phyloP scores from a whole-genome alignment of 53 echinoderm and acorn worm species.

The Apostichopus leukothele region DNA sequence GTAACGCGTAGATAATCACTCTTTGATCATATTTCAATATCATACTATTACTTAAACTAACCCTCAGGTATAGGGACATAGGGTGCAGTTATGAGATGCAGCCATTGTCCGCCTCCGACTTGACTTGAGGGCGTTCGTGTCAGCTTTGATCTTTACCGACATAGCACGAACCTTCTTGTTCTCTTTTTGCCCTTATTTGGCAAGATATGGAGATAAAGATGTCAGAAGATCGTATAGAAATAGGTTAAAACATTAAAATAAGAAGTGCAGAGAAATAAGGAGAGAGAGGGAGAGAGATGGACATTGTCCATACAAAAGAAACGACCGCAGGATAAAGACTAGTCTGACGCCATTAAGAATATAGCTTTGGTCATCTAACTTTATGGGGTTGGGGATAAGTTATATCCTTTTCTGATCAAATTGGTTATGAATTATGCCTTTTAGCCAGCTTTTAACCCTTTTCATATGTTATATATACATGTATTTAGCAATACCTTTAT shows the following conservation, averaged over 20 bases:
- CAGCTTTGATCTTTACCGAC: slow-evolving; percentile 28
- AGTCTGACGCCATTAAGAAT: neutral
- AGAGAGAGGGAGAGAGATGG: neutral
- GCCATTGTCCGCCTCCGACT: slow-evolving; percentile 7
- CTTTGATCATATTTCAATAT: slow-evolving; percentile 34
- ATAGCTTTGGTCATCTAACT: neutral
- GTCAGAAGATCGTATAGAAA: slow-evolving; percentile 21
- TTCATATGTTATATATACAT: too few relatives aligned
- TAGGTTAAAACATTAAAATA: slow-evolving; percentile 38
- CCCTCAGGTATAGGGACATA: slow-evolving; percentile 22
- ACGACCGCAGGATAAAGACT: slow-evolving; percentile 4
- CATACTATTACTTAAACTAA: slow-evolving; percentile 34
- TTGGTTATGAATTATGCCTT: too few relatives aligned
- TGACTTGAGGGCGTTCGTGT: slow-evolving; percentile 15
- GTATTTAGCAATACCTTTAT: too few relatives aligned
- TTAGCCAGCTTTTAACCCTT: too few relatives aligned
- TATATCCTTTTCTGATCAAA: too few relatives aligned
- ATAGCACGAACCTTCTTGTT: slow-evolving; percentile 19
- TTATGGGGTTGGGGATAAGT: too few relatives aligned
- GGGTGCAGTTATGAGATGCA: neutral
- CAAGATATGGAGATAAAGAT: slow-evolving; percentile 12
- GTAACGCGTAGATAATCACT: slow-evolving; percentile 10
- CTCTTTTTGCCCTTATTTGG: slow-evolving; percentile 28
- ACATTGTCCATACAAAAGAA: slow-evolving; percentile 16
- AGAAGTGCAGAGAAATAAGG: neutral